These are phyloP conservation scores for Aspidapion aeneum DNA, from an alignment of 2,888 invertebrate species.

Conservation along the genomic window DNA sequence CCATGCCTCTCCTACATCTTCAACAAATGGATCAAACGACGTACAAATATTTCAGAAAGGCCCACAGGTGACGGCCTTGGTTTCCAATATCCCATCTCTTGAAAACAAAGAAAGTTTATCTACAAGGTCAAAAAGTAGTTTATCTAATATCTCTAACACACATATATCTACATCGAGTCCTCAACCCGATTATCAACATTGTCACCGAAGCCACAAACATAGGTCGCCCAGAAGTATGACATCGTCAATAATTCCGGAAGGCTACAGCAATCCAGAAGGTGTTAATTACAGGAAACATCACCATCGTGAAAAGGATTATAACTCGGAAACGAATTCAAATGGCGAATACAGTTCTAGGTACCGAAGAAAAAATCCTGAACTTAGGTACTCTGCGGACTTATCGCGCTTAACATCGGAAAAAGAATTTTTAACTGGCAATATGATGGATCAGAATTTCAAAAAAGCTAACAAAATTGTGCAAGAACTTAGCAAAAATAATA, in stretches of 20 bases:
- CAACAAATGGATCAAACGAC: slow-evolving; percentile 41
- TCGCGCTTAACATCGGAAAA: slow-evolving; percentile 34
- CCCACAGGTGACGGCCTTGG: slow-evolving; percentile 72
- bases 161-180: slow-evolving; percentile 46
- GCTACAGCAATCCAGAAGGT: slow-evolving; percentile 48
- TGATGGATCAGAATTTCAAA: slow-evolving; percentile 46
- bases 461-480: slow-evolving; percentile 47
- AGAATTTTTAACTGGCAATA: slow-evolving; percentile 32
- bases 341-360: slow-evolving; percentile 45
- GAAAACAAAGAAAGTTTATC: slow-evolving; percentile 46
- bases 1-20: slow-evolving; percentile 45
- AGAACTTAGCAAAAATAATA: slow-evolving; percentile 41
- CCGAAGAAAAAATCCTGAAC: slow-evolving; percentile 33
- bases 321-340: slow-evolving; percentile 58
- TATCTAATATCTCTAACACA: slow-evolving; percentile 56
- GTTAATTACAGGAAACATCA: slow-evolving; percentile 38
- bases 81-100: slow-evolving; percentile 58
- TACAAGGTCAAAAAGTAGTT: slow-evolving; percentile 51
- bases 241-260: slow-evolving; percentile 49
- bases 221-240: slow-evolving; percentile 40
- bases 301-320: slow-evolving; percentile 51
- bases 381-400: slow-evolving; percentile 32
- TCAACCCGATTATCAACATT: slow-evolving; percentile 34
- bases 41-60: slow-evolving; percentile 71
- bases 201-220: slow-evolving; percentile 40